Base-by-base conservation (phyloP, 2,797 vertebrate genomes). In the Danionella dracula region DNA sequence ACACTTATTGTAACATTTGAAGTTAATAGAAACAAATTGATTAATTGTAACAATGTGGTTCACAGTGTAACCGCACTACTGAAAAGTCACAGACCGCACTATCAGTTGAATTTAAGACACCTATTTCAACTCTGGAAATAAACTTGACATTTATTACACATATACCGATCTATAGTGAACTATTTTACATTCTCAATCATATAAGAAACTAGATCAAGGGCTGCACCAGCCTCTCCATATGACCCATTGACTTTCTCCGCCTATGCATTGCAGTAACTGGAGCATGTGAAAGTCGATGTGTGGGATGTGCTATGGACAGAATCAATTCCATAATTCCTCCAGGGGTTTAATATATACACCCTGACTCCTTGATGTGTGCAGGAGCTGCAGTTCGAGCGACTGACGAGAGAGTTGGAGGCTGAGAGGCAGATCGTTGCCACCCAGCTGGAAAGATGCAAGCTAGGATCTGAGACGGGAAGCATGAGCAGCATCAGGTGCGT, bases 391-490 rank as follows among this genome's bases (percentile, higher is more conserved):
- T 99, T 99, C 87, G 96, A 99, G 85, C 92, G 96, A 82, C 88
- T 99, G 85, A 99, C 96, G 76, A 89, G 96, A 84, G 96, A 99
- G 85, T 90, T 99, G 85, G 96, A 99, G 87, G 96, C 95, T 12
- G 96, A 99, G 79, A 92, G 95, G 76, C 96, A 98, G 81, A 99
- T 99, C 72, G 96, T 99, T 31, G 96, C 96, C 55, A 97, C 92
- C 90, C 96, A 99, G 73, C 89, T 99, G 89, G 96, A 98, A 90
- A 90, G 94, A 95, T 99, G 96, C 93, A 98, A 98, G 81, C 94
- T 99, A 73, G 96, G 95, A 83, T 97, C 96, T 71, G 95, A 98
- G 83, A 96, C 96, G 0, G 96, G 96, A 87, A 99, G 96, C 87
- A 93, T 97, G 93, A 98, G 93, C 84, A 99, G 96, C 87, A 94